Conservation (phyloP, 1,140 invertebrate genomes). For the Theocolax elegans region DNA sequence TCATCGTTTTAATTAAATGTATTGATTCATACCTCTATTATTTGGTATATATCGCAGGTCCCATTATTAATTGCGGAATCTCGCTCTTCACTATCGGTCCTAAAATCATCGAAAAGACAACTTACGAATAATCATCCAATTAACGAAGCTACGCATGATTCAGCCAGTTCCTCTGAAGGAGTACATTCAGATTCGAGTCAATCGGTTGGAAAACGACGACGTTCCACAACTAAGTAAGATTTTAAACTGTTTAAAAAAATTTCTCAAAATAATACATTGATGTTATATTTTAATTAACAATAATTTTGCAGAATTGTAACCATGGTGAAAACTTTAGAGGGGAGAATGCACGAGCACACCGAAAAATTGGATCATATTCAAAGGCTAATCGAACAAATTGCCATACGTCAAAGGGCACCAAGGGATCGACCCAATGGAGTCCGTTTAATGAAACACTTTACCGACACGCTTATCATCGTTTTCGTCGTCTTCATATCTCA, state of each 20-base stretch:
- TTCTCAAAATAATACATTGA: not conserved
- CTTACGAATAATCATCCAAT: constrained; percentile 63
- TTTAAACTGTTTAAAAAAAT: not conserved
- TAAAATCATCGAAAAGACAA: constrained; percentile 66
- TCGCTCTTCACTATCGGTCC: constrained; percentile 64
- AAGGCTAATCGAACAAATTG: constrained; percentile 61
- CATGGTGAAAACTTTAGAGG: constrained; percentile 61
- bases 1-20: too few species aligned
- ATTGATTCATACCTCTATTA: too few species aligned
- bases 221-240: constrained; percentile 55
- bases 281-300: too few species aligned
- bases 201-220: constrained; percentile 62
- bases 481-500: constrained; percentile 60
- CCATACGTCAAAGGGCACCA: constrained; percentile 58
- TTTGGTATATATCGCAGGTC: constrained; percentile 48
- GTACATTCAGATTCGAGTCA: constrained; percentile 67
- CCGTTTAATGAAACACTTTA: constrained; percentile 56
- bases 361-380: constrained; percentile 65
- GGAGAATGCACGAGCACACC: constrained; percentile 57
- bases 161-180: constrained; percentile 67
- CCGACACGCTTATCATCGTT: constrained; percentile 61
- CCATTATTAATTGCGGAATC: constrained; percentile 66
- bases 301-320: constrained; percentile 54
- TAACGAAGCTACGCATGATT: constrained; percentile 61
- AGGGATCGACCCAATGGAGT: constrained; percentile 55